These are phyloP conservation scores for Bothrops jararaca DNA, from an alignment of 2,113 vertebrate genomes.

Conservation along the genomic window DNA sequence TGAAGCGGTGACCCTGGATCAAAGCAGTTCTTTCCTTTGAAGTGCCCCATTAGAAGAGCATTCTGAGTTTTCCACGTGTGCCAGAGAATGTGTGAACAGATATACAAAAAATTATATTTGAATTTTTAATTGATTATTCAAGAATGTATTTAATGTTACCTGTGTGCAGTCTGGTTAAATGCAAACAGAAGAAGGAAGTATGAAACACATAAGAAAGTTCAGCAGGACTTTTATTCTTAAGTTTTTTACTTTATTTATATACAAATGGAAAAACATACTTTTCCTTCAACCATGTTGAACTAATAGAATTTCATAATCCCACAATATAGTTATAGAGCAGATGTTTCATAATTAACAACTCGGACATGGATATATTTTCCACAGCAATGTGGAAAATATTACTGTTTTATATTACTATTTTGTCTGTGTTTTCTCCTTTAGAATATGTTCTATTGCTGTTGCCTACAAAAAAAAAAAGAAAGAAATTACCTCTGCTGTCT, in stretches of 20 bases:
- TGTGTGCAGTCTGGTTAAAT: not conserved
- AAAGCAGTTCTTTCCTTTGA: not conserved
- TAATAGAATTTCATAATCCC: not conserved
- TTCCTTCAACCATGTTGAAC: not conserved
- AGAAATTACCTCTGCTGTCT: not conserved
- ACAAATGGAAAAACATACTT: not conserved
- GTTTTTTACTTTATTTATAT: constrained; percentile 31
- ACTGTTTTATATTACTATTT: not conserved
- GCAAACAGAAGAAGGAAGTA: not conserved
- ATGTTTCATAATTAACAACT: not conserved
- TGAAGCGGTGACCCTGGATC: not conserved
- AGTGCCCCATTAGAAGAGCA: not conserved
- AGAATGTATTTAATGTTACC: not conserved
- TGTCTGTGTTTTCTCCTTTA: not conserved
- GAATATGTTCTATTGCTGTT: not conserved
- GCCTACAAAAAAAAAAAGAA: not conserved
- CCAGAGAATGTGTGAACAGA: not conserved
- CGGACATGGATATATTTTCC: not conserved
- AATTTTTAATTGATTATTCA: not conserved
- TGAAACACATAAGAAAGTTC: constrained; percentile 48
- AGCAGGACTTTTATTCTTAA: constrained; percentile 49
- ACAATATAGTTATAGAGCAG: not conserved
- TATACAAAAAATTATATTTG: not conserved
- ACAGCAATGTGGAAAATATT: not conserved
- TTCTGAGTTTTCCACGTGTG: not conserved